Conservation (phyloP, 2,113 vertebrate species). For the Nesogale talazaci region DNA sequence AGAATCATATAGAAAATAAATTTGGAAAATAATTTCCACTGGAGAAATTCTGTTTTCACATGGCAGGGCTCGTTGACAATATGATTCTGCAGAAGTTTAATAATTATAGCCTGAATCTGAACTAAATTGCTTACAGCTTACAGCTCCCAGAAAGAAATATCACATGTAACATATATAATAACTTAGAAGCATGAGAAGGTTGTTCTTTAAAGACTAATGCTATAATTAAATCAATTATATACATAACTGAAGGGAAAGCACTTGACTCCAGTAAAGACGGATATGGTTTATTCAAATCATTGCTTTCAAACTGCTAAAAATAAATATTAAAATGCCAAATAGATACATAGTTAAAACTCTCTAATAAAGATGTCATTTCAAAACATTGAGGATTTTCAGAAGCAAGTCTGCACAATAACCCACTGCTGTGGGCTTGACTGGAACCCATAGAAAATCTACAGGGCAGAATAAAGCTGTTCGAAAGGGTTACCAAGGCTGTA, state of each 20-base stretch:
- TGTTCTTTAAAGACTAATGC: conserved; percentile 72
- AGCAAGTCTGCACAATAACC: not conserved
- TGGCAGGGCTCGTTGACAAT: conserved; percentile 52
- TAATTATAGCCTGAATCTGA: conserved; percentile 75
- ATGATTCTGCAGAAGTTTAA: conserved; percentile 74
- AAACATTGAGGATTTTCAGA: conserved; percentile 54
- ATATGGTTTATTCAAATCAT: conserved; percentile 59
- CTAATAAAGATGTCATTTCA: conserved; percentile 68
- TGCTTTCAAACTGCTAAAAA: conserved; percentile 79
- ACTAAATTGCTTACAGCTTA: conserved; percentile 73
- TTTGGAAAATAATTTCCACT: conserved; percentile 55
- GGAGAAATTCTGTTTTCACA: conserved; percentile 60
- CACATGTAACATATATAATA: conserved; percentile 68
- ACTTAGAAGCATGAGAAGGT: conserved; percentile 71
- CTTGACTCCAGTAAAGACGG: conserved; percentile 61
- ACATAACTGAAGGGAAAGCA: conserved; percentile 57
- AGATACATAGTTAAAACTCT: conserved; percentile 63
- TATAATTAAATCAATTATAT: conserved; percentile 74
- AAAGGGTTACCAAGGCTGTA: too few relatives aligned
- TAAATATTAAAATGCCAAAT: conserved; percentile 74
- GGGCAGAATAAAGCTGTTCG: too few relatives aligned
- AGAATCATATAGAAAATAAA: conserved; percentile 40
- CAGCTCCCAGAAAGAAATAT: conserved; percentile 61
- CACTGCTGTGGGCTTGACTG: too few relatives aligned
- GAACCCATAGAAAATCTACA: too few relatives aligned